These are phyloP conservation scores for Mirza zaza DNA, from an alignment of 2,113 vertebrate genomes.

Conservation along the genomic window DNA sequence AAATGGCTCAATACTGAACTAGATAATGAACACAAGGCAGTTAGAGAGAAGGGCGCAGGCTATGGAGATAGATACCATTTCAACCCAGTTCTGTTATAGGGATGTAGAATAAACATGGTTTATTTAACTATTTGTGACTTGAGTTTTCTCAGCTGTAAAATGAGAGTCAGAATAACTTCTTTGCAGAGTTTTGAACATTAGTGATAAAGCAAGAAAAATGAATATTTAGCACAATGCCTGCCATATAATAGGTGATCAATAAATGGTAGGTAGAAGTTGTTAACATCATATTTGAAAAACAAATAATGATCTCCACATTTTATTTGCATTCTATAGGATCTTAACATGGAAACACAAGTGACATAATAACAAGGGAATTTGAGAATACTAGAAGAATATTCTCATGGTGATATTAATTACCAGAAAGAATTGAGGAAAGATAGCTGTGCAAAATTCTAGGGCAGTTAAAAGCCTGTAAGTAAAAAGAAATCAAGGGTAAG, in stretches of 20 bases:
- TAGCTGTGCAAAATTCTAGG: background rate
- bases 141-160: slow-evolving; percentile 23
- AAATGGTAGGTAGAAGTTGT: background rate
- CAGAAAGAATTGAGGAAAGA: background rate
- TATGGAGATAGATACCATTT: background rate
- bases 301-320: background rate
- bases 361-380: background rate
- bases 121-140: background rate
- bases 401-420: slow-evolving; percentile 33
- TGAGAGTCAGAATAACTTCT: background rate
- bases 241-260: background rate
- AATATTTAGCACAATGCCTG: background rate
- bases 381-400: background rate
- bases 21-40: background rate
- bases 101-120: background rate
- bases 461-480: background rate
- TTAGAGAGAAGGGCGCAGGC: background rate
- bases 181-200: background rate
- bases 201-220: background rate
- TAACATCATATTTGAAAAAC: background rate
- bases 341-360: background rate
- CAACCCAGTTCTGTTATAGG: background rate
- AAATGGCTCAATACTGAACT: background rate
- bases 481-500: background rate
- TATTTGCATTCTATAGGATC: background rate